Conservation (phyloP, 2,797 vertebrate species). For the Pristis pectinata region DNA sequence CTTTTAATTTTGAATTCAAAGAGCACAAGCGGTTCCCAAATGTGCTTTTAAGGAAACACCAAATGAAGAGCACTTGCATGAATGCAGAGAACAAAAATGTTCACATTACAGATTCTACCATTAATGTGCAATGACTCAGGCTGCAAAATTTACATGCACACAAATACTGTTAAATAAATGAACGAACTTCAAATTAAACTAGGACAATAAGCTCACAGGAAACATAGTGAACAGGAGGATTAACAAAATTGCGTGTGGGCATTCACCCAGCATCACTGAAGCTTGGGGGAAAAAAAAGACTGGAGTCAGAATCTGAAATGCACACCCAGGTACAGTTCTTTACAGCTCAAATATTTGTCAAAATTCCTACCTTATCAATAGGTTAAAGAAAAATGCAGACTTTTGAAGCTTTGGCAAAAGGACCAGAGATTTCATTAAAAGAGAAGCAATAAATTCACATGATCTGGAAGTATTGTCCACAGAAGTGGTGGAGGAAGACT, state of each 20-base stretch:
- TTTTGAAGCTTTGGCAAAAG: background rate
- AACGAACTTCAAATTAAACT: background rate
- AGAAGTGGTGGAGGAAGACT: background rate
- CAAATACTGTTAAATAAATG: background rate
- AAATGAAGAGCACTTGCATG: background rate
- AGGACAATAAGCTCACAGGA: background rate
- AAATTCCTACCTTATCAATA: background rate
- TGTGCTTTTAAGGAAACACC: background rate
- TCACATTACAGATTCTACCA: background rate
- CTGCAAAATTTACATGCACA: too few relatives aligned
- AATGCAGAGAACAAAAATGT: background rate
- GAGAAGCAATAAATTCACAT: background rate
- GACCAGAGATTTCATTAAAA: background rate
- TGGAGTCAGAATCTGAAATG: background rate
- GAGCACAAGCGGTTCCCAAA: background rate
- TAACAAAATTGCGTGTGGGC: background rate
- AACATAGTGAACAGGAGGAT: background rate
- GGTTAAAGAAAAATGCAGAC: background rate
- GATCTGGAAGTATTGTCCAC: background rate
- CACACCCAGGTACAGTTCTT: background rate
- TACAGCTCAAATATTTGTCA: background rate
- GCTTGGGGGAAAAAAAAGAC: background rate
- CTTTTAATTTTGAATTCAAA: constrained; percentile 15
- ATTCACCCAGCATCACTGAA: background rate
- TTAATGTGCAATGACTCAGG: background rate